Evolutionary conservation across 92 coral and sea anemone species (phyloP), one percentile per base, ranked within the genome.

Genomic region (Palythoa grandis): DNA sequence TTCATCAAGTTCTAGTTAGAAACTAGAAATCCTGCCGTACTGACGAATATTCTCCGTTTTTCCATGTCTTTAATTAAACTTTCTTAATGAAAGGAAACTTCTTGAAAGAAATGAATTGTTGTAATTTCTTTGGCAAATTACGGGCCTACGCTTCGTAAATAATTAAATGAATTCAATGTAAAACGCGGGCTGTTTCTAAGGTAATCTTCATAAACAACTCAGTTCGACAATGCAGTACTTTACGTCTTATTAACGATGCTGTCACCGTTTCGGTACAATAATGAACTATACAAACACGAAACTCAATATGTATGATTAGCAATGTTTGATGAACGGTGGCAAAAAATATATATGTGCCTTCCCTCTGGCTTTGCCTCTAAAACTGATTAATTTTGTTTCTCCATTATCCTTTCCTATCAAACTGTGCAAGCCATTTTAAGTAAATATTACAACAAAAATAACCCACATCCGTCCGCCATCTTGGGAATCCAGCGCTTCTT

Each of bases 151-250:
- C 15, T 65, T 80, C 24, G 74, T 80, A 80, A 80, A 80, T 80
- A 80, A 80, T 80, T 80, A 80, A 43, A 80, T 63, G 74, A 80
- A 80, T 80, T 80, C 85, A 54, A 0, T 76, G n/a, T 56, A 13
- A 56, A 24, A 43, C n/a, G 13, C 54, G 47, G 11, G 24, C 58
- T 65, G 85, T 80, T 80, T 63, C 85, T 47, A 79, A 3, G 84
- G 72, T 20, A 22, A 65, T 79, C 10, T 43, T 25, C 57, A 79
- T 39, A 79, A 79, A 65, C 70, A 78, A 60, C 57, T 13, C 47
- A 24, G 53, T 10, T 19, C 12, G 25, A 39, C 22, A 65, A 39
- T 17, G 37, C 83, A 57, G 66, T 61, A 16, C 72, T 58, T 22
- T 68, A 37, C 17, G 25, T 72, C 52, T 40, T 72, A 40, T 70